A percentile compares a stretch with the other conserved stretches of the same genome.
These are phyloP conservation scores for Anoplopoma fimbria DNA, from an alignment of 2,113 vertebrate species.

Conservation along the genomic window DNA sequence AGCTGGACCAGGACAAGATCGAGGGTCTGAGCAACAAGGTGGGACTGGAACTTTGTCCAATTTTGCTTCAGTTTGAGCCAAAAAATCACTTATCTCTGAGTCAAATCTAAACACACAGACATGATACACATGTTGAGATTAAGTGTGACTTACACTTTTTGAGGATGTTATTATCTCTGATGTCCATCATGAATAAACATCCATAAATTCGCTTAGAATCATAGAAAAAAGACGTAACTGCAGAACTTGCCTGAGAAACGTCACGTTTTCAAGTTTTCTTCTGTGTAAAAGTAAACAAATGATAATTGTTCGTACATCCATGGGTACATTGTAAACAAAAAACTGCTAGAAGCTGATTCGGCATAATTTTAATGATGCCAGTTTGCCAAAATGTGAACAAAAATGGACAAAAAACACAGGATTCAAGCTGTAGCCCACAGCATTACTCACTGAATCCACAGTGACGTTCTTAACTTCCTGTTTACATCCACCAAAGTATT, in stretches of 20 bases:
- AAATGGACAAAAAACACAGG: not conserved
- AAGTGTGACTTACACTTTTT: not conserved
- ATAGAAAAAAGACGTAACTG: not conserved
- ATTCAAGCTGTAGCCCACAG: not conserved
- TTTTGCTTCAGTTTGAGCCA: not conserved
- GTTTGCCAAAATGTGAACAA: not conserved
- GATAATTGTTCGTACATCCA: not conserved
- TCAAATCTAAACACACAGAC: not conserved
- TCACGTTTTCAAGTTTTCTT: not conserved
- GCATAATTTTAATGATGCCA: not conserved
- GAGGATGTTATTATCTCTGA: not conserved
- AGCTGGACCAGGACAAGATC: slow-evolving; percentile 93
- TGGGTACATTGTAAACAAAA: not conserved
- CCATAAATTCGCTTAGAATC: not conserved
- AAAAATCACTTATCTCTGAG: not conserved
- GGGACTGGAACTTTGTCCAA: not conserved
- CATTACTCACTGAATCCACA: not conserved
- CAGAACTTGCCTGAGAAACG: not conserved
- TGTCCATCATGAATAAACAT: not conserved
- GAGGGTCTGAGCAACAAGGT: slow-evolving; percentile 93
- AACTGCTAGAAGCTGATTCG: not conserved
- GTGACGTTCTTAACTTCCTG: not conserved
- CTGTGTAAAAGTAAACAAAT: not conserved
- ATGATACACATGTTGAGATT: not conserved
- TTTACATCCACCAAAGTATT: slow-evolving; percentile 3